Conservation (phyloP, 2,888 invertebrate genomes). For the Tipula confusa region DNA sequence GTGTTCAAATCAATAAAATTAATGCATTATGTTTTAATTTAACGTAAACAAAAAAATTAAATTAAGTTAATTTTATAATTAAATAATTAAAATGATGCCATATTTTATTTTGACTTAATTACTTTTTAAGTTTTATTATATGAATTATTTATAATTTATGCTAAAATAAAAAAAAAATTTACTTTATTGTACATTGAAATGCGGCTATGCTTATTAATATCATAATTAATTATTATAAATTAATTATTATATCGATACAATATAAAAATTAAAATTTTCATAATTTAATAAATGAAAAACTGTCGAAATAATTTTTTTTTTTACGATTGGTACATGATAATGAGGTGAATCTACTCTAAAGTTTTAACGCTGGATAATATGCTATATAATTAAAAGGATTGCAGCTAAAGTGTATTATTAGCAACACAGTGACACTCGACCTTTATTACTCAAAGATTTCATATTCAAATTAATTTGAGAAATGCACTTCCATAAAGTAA, state of each 20-base stretch:
- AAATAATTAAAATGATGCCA: background rate
- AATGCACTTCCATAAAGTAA: no score
- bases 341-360: no score
- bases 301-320: no score
- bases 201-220: conserved; percentile 20
- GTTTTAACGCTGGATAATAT: no score
- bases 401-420: no score
- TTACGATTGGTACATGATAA: no score
- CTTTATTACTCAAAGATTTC: no score
- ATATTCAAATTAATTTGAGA: no score
- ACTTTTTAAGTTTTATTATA: background rate
- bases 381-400: no score
- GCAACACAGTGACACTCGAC: no score
- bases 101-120: conserved; percentile 20
- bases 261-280: background rate
- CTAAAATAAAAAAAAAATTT: background rate
- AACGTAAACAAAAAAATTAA: background rate
- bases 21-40: background rate
- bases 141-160: background rate
- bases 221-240: conserved; percentile 20
- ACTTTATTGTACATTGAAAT: background rate
- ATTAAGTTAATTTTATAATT: background rate
- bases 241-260: background rate
- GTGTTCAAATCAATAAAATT: background rate
- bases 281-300: background rate